phyloP scores from a whole-genome alignment of 2,797 vertebrate genomes.

The Gallinago stenura region DNA sequence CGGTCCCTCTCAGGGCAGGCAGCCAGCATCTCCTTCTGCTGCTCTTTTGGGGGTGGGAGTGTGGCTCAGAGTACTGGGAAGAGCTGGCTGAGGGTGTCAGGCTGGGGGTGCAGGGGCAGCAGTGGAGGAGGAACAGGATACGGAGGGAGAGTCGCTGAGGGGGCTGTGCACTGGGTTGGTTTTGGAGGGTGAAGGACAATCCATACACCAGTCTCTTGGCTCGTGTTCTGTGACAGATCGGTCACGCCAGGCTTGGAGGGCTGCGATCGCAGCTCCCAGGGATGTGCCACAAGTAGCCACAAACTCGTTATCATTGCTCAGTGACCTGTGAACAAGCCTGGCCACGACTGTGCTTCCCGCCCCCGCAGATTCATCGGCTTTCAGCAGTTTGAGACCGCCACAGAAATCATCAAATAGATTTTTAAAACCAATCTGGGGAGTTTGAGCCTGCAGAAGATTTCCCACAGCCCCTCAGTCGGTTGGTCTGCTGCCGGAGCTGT shows the following conservation, averaged over 20 bases:
- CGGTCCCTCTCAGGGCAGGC: not conserved
- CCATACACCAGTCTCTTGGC: not conserved
- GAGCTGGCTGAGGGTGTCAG: not conserved
- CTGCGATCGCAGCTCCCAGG: not conserved
- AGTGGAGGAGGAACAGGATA: not conserved
- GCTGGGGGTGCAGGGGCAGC: not conserved
- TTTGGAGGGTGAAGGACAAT: not conserved
- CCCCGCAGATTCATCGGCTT: not conserved
- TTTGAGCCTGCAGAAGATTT: not conserved
- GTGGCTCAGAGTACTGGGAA: not conserved
- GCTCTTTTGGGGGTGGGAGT: not conserved
- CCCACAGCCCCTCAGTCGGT: not conserved
- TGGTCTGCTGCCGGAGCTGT: accelerated
- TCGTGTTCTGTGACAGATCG: not conserved
- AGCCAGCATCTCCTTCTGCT: not conserved
- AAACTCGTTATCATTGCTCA: not conserved
- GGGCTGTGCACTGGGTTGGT: not conserved
- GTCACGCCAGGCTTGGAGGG: accelerated
- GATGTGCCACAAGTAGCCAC: accelerated
- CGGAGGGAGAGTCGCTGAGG: not conserved
- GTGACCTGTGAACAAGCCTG: not conserved
- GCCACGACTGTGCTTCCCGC: not conserved
- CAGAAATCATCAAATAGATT: not conserved
- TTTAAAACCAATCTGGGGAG: not conserved
- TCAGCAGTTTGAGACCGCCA: not conserved